phyloP scores from a whole-genome alignment of 2,113 vertebrate species.

The Junco hyemalis region DNA sequence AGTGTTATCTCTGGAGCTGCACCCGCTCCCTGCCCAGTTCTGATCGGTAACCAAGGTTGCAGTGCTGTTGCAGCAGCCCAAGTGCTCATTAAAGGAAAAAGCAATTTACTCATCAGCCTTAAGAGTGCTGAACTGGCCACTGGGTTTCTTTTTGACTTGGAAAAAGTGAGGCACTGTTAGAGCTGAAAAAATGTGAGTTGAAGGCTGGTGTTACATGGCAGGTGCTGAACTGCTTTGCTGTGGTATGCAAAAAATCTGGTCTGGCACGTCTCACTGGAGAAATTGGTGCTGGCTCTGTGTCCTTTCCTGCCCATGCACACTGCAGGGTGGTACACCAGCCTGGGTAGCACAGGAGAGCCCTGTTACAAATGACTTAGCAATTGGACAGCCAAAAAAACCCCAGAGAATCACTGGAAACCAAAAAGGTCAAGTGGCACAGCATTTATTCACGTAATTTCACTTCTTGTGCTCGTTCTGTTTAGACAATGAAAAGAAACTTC shows the following conservation, averaged over 20 bases:
- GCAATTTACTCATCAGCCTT: background rate
- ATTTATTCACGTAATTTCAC: background rate
- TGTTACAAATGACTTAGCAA: background rate
- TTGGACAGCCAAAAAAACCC: background rate
- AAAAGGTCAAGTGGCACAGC: background rate
- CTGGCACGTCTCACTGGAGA: background rate
- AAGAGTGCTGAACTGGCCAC: background rate
- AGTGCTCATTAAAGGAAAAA: background rate
- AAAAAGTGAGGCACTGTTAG: background rate
- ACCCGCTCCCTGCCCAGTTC: background rate
- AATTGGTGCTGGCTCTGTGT: background rate
- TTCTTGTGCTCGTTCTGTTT: constrained; percentile 3
- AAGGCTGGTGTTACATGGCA: background rate
- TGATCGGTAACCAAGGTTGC: background rate
- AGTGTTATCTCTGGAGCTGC: background rate
- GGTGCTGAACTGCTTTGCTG: background rate
- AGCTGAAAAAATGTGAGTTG: background rate
- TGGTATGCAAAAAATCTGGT: constrained; percentile 48
- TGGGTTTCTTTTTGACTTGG: background rate
- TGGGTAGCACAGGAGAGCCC: background rate
- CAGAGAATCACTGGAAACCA: background rate
- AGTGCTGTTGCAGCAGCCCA: background rate
- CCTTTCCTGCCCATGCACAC: background rate
- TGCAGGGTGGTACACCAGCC: background rate
- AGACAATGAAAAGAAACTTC: background rate